Base-by-base conservation (phyloP, 1,140 invertebrate species). In the Marisa cornuarietis region DNA sequence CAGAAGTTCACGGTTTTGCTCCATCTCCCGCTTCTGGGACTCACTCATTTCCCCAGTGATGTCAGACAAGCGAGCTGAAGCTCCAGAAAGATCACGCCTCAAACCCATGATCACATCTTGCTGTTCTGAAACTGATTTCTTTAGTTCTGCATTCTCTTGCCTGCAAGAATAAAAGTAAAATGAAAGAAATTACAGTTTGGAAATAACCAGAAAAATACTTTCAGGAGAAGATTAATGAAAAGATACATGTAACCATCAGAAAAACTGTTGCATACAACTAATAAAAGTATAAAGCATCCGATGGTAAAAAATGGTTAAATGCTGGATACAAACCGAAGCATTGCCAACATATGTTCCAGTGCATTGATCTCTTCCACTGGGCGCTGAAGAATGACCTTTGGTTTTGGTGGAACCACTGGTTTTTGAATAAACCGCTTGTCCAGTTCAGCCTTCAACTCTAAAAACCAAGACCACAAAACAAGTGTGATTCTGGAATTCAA, bases 1-100 rank as follows among this genome's bases (percentile, higher is more conserved):
- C 4, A 91, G 75, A n/a, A 85, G 74, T 22, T 85, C 85, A 52
- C 84, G 85, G 76, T 88, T 88, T 42, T 87, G 83, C 81, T 91
- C 91, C 61, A 91, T 83, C 79, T 91, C 89, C 75, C 89, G 83
- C 82, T 91, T 91, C 84, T 91, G 90, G 18, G 85, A 81, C 77
- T 91, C 91, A 76, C 87, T 90, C 63, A 91, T 81, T 82, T 91
- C 90, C 69, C 91, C 90, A 73, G 87, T 87, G 24, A 90, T 89
- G 78, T 91, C 91, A 20, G 89, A 89, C 13, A 91, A 83, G 68
- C 89, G 79, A 71, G 91, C 90, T 31, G 86, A 86, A 49, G 90
- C 89, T 14, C 90, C 90, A 51, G 87, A 81, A 58, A 91, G 73
- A 81, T 91, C 91, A 61, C 86, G 73, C 58, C 90, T 82, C 49